Base-by-base conservation (phyloP, 2,113 vertebrate genomes). In the Motacilla tschutschensis region DNA sequence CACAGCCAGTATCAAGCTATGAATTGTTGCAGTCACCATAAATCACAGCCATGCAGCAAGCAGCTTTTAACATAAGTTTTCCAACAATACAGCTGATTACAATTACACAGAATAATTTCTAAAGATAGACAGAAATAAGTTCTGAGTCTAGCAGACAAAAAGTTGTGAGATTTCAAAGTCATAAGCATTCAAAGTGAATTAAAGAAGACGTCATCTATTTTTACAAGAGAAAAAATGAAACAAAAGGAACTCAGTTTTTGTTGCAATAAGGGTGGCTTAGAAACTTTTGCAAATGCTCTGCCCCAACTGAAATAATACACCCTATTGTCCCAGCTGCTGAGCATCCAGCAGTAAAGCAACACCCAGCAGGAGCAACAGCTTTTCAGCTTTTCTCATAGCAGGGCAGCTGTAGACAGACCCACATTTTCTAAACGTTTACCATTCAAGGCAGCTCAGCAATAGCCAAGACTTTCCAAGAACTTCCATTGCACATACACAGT, bases 351-450 rank as follows among this genome's bases (percentile, higher is more conserved):
- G 74, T 76, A 81, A 88, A 83, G 66, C 4, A 25, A 80, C 50
- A 82, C 57, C 4, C 83, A 88, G 79, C 79, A 67, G 85, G 89
- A 80, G 31, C 28, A 80, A 58, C 17, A 60, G 70, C 88, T 86
- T 92, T 94, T 92, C 85, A 90, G 80, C 55, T 84, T 88, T 88
- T 90, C 65, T 93, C 64, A 74, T 62, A 64, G 73, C 48, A 67
- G 38, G 60, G 35, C 64, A 19, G 20, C 60, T 84, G 64, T 6
- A 91, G 33, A 60, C 48, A 46, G 47, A 63, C 3, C 18, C 29
- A 28, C 57, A 63, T 64, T 85, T 89, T 87, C 81, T 92, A 85
- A 88, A 85, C n/a, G 13, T 85, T 75, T 31, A 78, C 35, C 13
- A 84, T 78, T 87, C 60, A 75, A 70, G 38, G 46, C 65, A 88